phyloP scores from a whole-genome alignment of 2,888 invertebrate species.

The Bembecia ichneumoniformis region DNA sequence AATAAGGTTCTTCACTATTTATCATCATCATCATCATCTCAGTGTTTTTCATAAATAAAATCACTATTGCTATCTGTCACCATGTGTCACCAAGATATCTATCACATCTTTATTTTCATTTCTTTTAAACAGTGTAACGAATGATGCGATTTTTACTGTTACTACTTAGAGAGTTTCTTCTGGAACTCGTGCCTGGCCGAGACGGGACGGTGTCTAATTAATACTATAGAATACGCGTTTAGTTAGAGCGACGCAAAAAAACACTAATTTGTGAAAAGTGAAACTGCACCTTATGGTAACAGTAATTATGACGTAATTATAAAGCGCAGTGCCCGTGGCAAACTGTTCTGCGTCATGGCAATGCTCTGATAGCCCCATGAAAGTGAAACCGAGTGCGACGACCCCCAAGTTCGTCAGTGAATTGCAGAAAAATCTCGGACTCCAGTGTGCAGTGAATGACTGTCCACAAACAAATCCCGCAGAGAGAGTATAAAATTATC shows the following conservation, averaged over 20 bases:
- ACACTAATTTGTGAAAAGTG: slow-evolving; percentile 25
- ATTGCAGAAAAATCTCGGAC: not conserved
- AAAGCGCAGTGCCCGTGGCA: slow-evolving; percentile 31
- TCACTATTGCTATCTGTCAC: too few species aligned
- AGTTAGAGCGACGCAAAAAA: not conserved
- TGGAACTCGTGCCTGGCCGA: too few species aligned
- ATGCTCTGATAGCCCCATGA: slow-evolving; percentile 44
- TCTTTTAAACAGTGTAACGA: too few species aligned
- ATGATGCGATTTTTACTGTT: too few species aligned
- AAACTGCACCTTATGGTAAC: slow-evolving; percentile 30
- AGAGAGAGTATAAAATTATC: not conserved
- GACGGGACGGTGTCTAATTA: too few species aligned
- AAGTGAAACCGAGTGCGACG: slow-evolving; percentile 46
- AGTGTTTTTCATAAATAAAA: too few species aligned
- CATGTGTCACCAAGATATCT: too few species aligned
- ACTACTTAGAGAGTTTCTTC: too few species aligned
- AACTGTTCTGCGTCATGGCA: slow-evolving; percentile 33
- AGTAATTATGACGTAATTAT: slow-evolving; percentile 37
- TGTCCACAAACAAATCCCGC: not conserved
- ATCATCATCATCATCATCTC: too few species aligned
- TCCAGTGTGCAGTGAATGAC: not conserved
- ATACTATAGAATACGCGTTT: too few species aligned
- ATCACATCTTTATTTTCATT: too few species aligned
- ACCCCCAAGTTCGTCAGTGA: slow-evolving; percentile 13
- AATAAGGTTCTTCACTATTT: too few species aligned